Percentiles rank a stretch among this genome's conserved stretches.
Conservation (phyloP, 2,888 invertebrate genomes). For the Dolichopus griseipennis region DNA sequence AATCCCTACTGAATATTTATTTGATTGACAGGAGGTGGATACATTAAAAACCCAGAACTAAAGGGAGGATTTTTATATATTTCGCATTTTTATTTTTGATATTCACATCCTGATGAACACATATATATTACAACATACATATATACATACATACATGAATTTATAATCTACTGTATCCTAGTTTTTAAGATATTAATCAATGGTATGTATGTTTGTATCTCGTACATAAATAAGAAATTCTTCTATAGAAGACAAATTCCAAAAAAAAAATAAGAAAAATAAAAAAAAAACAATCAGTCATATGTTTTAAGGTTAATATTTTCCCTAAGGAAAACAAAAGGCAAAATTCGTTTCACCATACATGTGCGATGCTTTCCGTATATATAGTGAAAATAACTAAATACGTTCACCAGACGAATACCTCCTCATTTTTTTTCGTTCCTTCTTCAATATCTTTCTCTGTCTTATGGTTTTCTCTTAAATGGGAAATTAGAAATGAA, state of each 20-base stretch:
- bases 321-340: not conserved
- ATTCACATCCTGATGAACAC: no score
- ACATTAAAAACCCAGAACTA: slow-evolving; percentile 18
- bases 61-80: slow-evolving; percentile 15
- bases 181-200: not conserved
- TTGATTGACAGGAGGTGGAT: slow-evolving; percentile 25
- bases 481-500: no score
- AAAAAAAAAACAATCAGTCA: not conserved
- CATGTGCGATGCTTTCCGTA: not conserved
- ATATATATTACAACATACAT: no score
- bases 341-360: slow-evolving; percentile 1
- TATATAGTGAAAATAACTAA: no score
- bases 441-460: no score
- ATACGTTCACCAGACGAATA: not conserved
- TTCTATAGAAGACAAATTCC: not conserved
- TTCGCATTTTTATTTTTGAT: not conserved
- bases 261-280: no score
- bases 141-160: not conserved
- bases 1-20: slow-evolving; percentile 15
- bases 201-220: not conserved
- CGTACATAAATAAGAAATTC: not conserved
- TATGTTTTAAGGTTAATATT: not conserved
- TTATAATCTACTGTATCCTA: not conserved
- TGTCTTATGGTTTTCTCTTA: no score
- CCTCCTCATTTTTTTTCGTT: not conserved